A percentile compares a stretch with the other conserved stretches of the same genome.
phyloP scores from a whole-genome alignment of 1,140 invertebrate genomes.

The Penaeus indicus region DNA sequence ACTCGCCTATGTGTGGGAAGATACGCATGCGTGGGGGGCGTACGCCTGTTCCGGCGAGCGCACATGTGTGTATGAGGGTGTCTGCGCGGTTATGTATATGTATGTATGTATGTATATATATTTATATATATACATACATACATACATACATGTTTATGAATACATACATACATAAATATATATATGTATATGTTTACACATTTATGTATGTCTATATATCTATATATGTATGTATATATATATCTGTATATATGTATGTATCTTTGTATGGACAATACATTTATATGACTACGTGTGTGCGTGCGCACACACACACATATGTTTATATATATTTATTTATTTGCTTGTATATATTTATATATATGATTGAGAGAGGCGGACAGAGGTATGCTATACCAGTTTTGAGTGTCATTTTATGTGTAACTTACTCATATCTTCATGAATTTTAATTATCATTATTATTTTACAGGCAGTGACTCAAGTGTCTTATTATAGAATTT shows the following conservation, averaged over 20 bases:
- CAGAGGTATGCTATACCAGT: not conserved
- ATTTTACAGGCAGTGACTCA: too few species aligned
- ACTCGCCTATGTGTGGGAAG: not conserved
- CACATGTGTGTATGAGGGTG: constrained; percentile 9
- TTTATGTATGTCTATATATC: not conserved
- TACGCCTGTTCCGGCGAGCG: constrained; percentile 8
- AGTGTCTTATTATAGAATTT: too few species aligned
- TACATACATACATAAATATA: not conserved
- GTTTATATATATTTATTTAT: not conserved
- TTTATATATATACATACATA: not conserved
- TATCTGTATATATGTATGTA: not conserved
- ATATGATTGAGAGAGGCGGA: too few species aligned
- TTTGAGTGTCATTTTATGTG: too few species aligned
- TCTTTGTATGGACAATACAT: too few species aligned
- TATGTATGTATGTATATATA: not conserved
- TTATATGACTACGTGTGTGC: too few species aligned
- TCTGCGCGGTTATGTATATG: not conserved
- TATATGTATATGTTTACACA: not conserved
- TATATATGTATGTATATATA: not conserved
- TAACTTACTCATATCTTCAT: too few species aligned
- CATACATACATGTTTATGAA: not conserved
- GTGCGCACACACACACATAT: not conserved
- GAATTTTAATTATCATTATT: too few species aligned
- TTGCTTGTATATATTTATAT: not conserved
- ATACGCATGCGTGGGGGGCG: not conserved